Base-by-base conservation (phyloP, 2,888 invertebrate genomes). In the Neoascia interrupta region DNA sequence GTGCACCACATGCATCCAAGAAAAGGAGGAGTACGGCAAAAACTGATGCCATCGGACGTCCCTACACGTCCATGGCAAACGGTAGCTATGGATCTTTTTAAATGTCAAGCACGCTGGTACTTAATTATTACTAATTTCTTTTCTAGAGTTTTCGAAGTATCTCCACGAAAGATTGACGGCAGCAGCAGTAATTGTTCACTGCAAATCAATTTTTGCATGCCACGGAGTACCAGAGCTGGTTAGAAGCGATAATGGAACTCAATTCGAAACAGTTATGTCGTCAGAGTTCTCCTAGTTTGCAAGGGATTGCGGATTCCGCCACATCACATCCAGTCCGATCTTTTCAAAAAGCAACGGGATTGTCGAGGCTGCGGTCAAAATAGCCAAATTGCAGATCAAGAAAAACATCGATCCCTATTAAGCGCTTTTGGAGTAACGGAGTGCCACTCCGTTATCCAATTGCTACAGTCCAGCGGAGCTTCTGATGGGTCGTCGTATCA, bases 401-500 rank as follows among this genome's bases (percentile, higher is more conserved):
- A 31, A 3, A 6, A 31, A 31, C 8, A 31, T 2, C 2, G 31
- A 31, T 3, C 2, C n/a, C 4, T 8, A 31, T 2, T 2, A 5
- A 6, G 31, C 31, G 3, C n/a, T 31, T 8, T 31, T 31, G n/a
- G 8, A 8, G 8, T 31, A 31, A n/a, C 3, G 31, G 3, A 31
- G n/a, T 31, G n/a, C n/a, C n/a, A 31, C 31, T n/a, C 31, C 31
- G n/a, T 2, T 6, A 5, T 4, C 4, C 4, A 31, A 31, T 31
- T 8, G 31, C 8, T 31, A 5, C 8, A 31, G 31, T 21, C 43
- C 43, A 11, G 43, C 21, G 3, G 43, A 43, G 11, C 43, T 43
- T 10, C 49, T 79, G 51, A 41, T 72, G 28, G 56, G 66, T 18
- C 18, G 60, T 5, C 31, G 26, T 23, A 43, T 61, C 13, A 60